These are phyloP conservation scores for Rhabdophis nuchalis DNA, from an alignment of 2,797 vertebrate species.

Conservation along the genomic window DNA sequence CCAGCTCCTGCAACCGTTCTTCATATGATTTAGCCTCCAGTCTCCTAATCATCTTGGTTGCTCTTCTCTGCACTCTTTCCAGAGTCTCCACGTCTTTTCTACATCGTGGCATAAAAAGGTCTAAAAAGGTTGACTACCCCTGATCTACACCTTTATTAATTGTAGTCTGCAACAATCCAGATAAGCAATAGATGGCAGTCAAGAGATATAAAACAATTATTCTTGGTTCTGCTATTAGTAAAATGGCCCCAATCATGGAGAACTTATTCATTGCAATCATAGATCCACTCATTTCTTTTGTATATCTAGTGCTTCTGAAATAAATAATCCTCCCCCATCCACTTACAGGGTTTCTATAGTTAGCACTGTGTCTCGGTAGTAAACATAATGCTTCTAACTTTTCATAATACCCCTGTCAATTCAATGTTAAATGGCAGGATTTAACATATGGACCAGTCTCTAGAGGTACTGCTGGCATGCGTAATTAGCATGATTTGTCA, in stretches of 20 bases:
- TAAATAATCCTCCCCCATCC: background rate
- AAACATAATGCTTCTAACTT: slow-evolving; percentile 32
- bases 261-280: background rate
- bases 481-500: slow-evolving; percentile 56
- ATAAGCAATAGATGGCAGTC: background rate
- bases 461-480: slow-evolving; percentile 35
- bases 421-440: slow-evolving; percentile 35
- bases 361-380: background rate
- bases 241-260: background rate
- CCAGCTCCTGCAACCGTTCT: too few relatives aligned
- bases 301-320: background rate
- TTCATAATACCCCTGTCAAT: slow-evolving; percentile 31
- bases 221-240: background rate
- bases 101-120: too few relatives aligned
- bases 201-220: background rate
- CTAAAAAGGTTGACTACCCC: too few relatives aligned
- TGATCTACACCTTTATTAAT: background rate
- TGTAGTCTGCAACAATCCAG: background rate
- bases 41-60: too few relatives aligned
- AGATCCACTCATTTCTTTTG: background rate
- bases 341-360: slow-evolving; percentile 5
- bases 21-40: too few relatives aligned
- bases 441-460: slow-evolving; percentile 56
- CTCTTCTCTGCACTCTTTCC: too few relatives aligned
- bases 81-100: too few relatives aligned